phyloP scores from a whole-genome alignment of 2,113 vertebrate species.

The Rhinolophus ferrumequinum region DNA sequence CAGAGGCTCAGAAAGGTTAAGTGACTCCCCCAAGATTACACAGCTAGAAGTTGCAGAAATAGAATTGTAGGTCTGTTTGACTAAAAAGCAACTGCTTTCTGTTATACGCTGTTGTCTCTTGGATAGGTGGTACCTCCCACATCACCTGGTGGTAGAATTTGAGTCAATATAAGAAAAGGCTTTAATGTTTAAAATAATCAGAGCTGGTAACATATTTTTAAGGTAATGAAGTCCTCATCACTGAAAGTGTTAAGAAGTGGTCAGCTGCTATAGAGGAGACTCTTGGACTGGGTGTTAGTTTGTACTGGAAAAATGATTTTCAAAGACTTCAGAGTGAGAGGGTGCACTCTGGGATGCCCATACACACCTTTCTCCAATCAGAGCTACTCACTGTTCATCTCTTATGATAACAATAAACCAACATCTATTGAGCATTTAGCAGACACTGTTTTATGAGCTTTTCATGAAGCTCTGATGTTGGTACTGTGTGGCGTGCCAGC shows the following conservation, averaged over 20 bases:
- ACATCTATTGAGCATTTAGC: background rate
- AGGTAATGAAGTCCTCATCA: background rate
- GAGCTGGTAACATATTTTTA: background rate
- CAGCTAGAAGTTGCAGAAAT: background rate
- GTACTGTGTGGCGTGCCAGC: no score
- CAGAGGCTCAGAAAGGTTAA: background rate
- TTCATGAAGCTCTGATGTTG: background rate
- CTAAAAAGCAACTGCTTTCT: background rate
- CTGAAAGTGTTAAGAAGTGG: background rate
- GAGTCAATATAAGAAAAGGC: background rate
- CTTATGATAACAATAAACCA: background rate
- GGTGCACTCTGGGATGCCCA: background rate
- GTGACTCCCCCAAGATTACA: background rate
- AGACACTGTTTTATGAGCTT: background rate
- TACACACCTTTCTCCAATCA: background rate
- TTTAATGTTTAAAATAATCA: background rate
- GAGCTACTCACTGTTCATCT: background rate
- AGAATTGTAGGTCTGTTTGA: background rate
- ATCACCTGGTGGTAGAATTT: background rate
- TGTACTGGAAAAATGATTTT: background rate
- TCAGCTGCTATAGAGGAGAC: background rate
- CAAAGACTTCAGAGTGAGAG: background rate
- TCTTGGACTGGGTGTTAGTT: background rate
- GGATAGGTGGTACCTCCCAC: background rate
- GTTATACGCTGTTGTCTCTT: background rate